phyloP scores from a whole-genome alignment of 2,797 vertebrate genomes.

The Erithacus rubecula region DNA sequence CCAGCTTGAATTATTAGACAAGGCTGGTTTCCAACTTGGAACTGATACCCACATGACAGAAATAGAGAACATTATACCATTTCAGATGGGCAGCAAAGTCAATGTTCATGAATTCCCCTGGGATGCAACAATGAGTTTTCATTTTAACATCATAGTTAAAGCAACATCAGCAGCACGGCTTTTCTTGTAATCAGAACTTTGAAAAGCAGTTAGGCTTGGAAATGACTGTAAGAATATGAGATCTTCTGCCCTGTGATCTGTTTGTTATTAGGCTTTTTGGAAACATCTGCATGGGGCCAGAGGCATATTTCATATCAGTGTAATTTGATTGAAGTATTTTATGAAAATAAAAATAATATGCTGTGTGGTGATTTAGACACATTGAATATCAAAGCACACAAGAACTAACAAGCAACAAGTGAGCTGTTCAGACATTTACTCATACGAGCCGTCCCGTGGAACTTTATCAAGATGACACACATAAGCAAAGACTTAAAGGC shows the following conservation, averaged over 20 bases:
- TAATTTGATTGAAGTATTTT: slow-evolving; percentile 75
- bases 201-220: slow-evolving; percentile 55
- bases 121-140: slow-evolving; percentile 66
- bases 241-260: slow-evolving; percentile 72
- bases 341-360: slow-evolving; percentile 62
- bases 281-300: slow-evolving; percentile 59
- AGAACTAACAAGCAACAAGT: slow-evolving; percentile 59
- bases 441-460: not conserved
- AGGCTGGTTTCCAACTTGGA: slow-evolving; percentile 76
- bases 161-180: not conserved
- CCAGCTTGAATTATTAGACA: slow-evolving; percentile 74
- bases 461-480: not conserved
- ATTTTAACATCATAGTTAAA: slow-evolving; percentile 69
- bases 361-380: slow-evolving; percentile 64
- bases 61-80: slow-evolving; percentile 64
- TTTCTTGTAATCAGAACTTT: slow-evolving; percentile 44
- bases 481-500: not conserved
- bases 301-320: slow-evolving; percentile 70
- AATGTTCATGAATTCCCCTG: slow-evolving; percentile 50
- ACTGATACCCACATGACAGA: slow-evolving; percentile 68
- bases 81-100: slow-evolving; percentile 68
- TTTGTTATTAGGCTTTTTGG: slow-evolving; percentile 75
- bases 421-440: not conserved
- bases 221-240: slow-evolving; percentile 27
- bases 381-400: slow-evolving; percentile 52